Conservation (phyloP, 1,140 invertebrate species). For the Andrena cerasifolii region DNA sequence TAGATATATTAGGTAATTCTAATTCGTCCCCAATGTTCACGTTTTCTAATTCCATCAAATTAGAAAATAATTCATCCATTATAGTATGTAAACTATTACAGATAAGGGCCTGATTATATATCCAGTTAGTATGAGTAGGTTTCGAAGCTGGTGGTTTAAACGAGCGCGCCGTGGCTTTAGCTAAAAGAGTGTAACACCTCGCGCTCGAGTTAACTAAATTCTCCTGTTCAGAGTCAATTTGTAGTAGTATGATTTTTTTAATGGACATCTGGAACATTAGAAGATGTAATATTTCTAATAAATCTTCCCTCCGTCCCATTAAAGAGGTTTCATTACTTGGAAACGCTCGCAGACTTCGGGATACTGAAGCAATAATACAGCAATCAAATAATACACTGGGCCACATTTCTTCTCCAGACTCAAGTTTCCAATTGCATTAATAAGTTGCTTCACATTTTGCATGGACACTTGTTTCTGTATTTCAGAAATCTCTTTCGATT, state of each 20-base stretch:
- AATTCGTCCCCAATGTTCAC: conserved; percentile 59
- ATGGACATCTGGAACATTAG: conserved; percentile 57
- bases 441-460: conserved; percentile 75
- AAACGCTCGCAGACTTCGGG: conserved; percentile 71
- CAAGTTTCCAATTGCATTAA: conserved; percentile 63
- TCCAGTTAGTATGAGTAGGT: conserved; percentile 64
- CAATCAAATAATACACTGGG: conserved; percentile 70
- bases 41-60: conserved; percentile 62
- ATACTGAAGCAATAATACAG: conserved; percentile 71
- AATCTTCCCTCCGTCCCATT: neutral
- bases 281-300: conserved; percentile 8
- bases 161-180: conserved; percentile 67
- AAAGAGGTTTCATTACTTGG: conserved; percentile 64
- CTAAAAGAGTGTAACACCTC: conserved; percentile 71
- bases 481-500: conserved; percentile 70
- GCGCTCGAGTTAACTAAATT: conserved; percentile 71
- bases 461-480: conserved; percentile 75
- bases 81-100: conserved; percentile 75
- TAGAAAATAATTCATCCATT: conserved; percentile 71
- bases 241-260: conserved; percentile 66
- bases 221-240: conserved; percentile 69
- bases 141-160: conserved; percentile 69
- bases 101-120: conserved; percentile 70
- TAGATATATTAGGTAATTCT: conserved; percentile 66
- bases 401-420: conserved; percentile 48